Evolutionary conservation across 2,797 vertebrate species (phyloP).

Genomic region (Triplophysa yarkandensis): DNA sequence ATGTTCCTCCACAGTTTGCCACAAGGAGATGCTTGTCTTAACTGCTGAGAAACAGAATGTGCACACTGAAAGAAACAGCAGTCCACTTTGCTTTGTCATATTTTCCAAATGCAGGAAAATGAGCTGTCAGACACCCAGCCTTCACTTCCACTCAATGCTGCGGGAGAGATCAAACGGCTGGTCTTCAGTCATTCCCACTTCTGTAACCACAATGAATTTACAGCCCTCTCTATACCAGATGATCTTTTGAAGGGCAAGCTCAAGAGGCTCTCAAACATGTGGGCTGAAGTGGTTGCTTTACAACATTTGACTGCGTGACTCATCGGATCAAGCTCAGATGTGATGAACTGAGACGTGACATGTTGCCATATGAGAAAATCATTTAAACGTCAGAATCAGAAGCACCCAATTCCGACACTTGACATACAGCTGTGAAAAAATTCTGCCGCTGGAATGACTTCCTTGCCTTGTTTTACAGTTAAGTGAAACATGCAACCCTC

Average conservation of each 20-base stretch:
- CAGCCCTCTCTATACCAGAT: conserved; percentile 30
- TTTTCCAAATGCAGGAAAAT: conserved; percentile 20
- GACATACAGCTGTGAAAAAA: conserved; percentile 15
- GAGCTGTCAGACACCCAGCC: conserved; percentile 16
- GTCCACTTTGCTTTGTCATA: conserved; percentile 13
- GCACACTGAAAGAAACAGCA: conserved; percentile 6
- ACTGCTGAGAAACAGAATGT: conserved; percentile 29
- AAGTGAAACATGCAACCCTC: conserved; percentile 23
- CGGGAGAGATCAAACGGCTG: not conserved
- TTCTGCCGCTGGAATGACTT: conserved; percentile 19
- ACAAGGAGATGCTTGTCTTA: conserved; percentile 11
- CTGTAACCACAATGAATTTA: conserved; percentile 33
- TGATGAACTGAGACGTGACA: conserved; percentile 33
- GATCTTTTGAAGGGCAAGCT: conserved; percentile 20
- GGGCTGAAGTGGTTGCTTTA: conserved; percentile 9
- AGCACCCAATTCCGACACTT: not conserved
- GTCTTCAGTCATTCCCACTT: not conserved
- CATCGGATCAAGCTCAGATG: conserved; percentile 12
- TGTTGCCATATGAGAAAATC: conserved; percentile 31
- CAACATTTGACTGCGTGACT: conserved; percentile 36
- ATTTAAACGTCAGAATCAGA: conserved; percentile 25
- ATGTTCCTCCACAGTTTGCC: conserved; percentile 16
- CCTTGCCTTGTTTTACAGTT: conserved; percentile 29
- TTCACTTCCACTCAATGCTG: conserved; percentile 20
- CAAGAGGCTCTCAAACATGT: conserved; percentile 17